Conservation (phyloP, 2,113 vertebrate species). For the Pampusana beccarii region DNA sequence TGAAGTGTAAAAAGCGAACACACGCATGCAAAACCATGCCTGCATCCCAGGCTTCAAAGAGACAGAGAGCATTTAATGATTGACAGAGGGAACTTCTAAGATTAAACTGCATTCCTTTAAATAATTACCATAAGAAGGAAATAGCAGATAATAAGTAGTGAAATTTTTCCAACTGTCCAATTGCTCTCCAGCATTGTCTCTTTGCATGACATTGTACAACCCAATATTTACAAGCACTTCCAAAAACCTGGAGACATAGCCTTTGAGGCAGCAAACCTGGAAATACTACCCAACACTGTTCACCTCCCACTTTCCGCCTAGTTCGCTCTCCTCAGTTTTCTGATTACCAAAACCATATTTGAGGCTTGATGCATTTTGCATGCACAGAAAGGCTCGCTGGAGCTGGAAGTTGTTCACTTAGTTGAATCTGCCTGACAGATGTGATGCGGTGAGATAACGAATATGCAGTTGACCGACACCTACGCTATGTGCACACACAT, state of each 20-base stretch:
- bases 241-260: not conserved
- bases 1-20: not conserved
- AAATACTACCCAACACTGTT: not conserved
- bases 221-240: not conserved
- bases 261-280: not conserved
- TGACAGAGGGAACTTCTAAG: not conserved
- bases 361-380: not conserved
- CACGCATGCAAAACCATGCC: not conserved
- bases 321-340: not conserved
- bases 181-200: not conserved
- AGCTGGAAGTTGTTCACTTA: not conserved
- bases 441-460: not conserved
- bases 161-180: not conserved
- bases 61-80: not conserved
- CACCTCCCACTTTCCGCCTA: not conserved
- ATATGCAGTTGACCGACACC: not conserved
- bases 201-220: not conserved
- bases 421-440: slow-evolving; percentile 32
- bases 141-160: not conserved
- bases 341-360: not conserved
- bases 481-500: not conserved
- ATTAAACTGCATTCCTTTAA: not conserved
- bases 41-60: not conserved
- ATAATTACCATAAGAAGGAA: not conserved
- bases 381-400: not conserved